Conservation (phyloP, 2,113 vertebrate genomes). For the Eudyptes chrysolophus region DNA sequence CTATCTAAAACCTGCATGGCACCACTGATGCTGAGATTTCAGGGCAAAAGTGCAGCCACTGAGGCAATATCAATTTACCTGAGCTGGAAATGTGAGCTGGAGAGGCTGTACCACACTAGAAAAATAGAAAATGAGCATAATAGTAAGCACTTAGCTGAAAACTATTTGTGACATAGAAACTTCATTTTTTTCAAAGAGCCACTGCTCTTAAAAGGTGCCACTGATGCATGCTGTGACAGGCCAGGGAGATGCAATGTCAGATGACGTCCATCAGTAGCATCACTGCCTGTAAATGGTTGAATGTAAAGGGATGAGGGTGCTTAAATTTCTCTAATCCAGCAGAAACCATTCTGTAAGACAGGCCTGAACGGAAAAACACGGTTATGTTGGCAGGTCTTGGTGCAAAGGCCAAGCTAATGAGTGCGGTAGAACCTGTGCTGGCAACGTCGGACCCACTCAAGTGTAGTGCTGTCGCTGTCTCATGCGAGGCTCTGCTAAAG, state of each 20-base stretch:
- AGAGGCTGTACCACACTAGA: background rate
- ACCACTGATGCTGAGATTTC: background rate
- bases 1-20: background rate
- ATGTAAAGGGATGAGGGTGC: background rate
- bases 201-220: background rate
- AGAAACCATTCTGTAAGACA: background rate
- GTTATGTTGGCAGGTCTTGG: background rate
- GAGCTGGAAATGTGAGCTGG: background rate
- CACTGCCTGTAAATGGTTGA: background rate
- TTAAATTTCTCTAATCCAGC: background rate
- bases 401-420: background rate
- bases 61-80: background rate
- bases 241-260: background rate
- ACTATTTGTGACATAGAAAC: background rate
- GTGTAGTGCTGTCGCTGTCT: accelerated
- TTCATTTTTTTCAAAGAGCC: background rate
- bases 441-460: background rate
- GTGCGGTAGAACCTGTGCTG: background rate
- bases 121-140: background rate
- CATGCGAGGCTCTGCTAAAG: background rate
- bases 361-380: accelerated
- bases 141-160: background rate
- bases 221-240: accelerated
- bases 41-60: background rate
- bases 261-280: background rate